These are phyloP conservation scores for Verasper variegatus DNA, from an alignment of 2,113 vertebrate genomes.

Conservation along the genomic window DNA sequence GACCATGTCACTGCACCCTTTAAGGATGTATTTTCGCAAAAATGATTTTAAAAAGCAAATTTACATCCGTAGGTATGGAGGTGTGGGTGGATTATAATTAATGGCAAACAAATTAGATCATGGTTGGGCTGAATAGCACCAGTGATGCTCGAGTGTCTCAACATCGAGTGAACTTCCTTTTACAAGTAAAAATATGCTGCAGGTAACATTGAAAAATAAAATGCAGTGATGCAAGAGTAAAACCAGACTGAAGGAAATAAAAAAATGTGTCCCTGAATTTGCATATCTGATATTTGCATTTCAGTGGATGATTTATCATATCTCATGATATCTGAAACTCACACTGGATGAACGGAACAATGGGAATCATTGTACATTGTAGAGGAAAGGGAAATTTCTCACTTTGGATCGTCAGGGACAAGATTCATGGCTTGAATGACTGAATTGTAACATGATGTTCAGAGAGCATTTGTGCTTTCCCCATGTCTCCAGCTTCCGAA, in stretches of 20 bases:
- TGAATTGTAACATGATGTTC: background rate
- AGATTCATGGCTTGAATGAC: background rate
- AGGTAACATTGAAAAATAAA: background rate
- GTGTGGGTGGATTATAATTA: background rate
- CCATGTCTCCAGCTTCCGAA: background rate
- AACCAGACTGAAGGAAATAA: background rate
- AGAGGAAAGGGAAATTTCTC: background rate
- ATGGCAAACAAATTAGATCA: constrained; percentile 5
- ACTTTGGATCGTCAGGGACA: background rate
- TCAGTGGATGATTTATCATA: constrained; percentile 13
- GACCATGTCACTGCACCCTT: too few species aligned
- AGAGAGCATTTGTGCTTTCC: background rate
- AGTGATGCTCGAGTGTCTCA: background rate
- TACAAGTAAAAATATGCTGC: background rate
- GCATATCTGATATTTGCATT: constrained; percentile 6
- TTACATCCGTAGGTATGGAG: background rate
- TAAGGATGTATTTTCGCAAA: too few species aligned
- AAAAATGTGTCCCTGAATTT: background rate
- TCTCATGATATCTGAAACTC: background rate
- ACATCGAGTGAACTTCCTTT: background rate
- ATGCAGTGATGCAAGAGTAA: background rate
- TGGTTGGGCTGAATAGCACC: background rate
- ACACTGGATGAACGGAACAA: constrained; percentile 5
- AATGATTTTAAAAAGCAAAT: background rate
- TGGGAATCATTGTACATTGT: background rate